These are phyloP conservation scores for Halocynthia roretzi DNA, from an alignment of 23 tunicate genomes.

Conservation along the genomic window DNA sequence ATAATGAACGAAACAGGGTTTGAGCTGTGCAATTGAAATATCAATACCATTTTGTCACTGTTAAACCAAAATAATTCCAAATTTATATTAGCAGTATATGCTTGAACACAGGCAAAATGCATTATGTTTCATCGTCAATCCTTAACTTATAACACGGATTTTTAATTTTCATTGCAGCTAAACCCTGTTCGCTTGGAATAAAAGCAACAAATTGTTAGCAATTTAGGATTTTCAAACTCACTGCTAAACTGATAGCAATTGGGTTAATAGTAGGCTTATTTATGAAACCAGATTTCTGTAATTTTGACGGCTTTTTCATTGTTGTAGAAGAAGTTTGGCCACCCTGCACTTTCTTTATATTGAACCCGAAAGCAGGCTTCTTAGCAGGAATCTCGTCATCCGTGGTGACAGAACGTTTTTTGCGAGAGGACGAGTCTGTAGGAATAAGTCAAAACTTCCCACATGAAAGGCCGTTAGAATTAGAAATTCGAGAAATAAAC, in stretches of 20 bases:
- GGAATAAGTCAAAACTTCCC: constrained; percentile 14
- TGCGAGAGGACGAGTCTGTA: not conserved
- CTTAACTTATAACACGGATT: too few species aligned
- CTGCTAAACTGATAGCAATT: constrained; percentile 14
- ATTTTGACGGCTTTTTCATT: constrained; percentile 8
- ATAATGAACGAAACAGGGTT: too few species aligned
- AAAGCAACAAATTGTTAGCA: not conserved
- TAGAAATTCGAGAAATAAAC: not conserved
- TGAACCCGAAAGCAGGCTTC: constrained; percentile 18
- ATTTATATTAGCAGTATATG: too few species aligned
- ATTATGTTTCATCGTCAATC: too few species aligned
- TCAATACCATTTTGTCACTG: too few species aligned
- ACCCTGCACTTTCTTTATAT: not conserved
- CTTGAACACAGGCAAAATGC: too few species aligned
- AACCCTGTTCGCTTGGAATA: not conserved
- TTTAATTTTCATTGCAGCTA: too few species aligned
- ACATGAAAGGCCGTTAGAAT: too few species aligned
- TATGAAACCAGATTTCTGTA: too few species aligned
- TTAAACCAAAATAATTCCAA: too few species aligned
- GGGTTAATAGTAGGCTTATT: not conserved
- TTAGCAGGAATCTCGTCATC: constrained; percentile 2
- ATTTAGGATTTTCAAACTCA: not conserved
- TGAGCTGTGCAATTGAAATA: too few species aligned
- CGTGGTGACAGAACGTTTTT: not conserved
- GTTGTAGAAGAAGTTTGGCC: constrained; percentile 4